These are phyloP conservation scores for Actias luna DNA, from an alignment of 2,888 invertebrate genomes.

Conservation along the genomic window DNA sequence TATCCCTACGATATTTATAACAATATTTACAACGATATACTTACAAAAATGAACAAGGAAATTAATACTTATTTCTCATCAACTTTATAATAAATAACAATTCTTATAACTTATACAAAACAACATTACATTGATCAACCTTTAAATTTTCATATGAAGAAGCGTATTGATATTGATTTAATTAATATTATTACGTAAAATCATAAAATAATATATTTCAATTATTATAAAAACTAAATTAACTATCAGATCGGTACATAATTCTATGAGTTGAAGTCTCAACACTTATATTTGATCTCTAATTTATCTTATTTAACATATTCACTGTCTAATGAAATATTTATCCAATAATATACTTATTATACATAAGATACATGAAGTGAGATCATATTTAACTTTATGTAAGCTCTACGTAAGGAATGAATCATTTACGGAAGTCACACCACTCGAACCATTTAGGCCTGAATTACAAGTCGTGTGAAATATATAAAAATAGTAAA, in stretches of 20 bases:
- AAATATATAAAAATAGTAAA: constrained; percentile 28
- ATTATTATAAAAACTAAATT: neutral
- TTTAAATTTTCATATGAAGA: neutral
- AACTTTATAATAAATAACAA: constrained; percentile 72
- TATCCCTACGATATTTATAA: constrained; percentile 61
- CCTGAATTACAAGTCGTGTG: constrained; percentile 25
- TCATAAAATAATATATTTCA: too few relatives aligned
- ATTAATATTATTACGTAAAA: neutral
- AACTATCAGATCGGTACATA: neutral
- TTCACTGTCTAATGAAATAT: constrained; percentile 12
- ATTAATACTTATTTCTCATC: constrained; percentile 46
- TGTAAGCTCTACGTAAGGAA: constrained; percentile 25
- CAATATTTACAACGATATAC: constrained; percentile 66
- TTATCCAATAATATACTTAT: constrained; percentile 19
- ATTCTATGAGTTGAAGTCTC: neutral
- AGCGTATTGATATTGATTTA: constrained; percentile 3
- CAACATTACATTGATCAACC: constrained; percentile 25
- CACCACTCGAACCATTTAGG: constrained; percentile 32
- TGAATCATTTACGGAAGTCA: constrained; percentile 27
- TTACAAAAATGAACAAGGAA: constrained; percentile 50
- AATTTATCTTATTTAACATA: constrained; percentile 13
- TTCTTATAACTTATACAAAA: constrained; percentile 37
- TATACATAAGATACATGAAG: constrained; percentile 46
- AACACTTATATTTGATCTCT: neutral
- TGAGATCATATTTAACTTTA: constrained; percentile 59